Evolutionary conservation across 2,113 vertebrate genomes (phyloP).

Genomic region (Guaruba guarouba): DNA sequence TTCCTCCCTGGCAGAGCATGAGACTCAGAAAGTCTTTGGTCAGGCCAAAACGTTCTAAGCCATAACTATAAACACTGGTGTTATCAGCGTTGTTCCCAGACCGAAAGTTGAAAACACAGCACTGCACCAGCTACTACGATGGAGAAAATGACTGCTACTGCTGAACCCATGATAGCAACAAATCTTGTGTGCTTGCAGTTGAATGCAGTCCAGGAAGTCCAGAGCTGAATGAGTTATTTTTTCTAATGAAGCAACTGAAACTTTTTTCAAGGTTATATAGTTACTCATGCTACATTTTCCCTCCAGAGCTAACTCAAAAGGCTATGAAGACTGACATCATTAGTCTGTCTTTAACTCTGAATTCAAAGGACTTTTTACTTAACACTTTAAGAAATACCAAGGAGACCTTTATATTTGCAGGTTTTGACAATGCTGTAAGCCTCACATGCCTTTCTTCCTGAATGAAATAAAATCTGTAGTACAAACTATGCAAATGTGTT

Average conservation of each 20-base stretch:
- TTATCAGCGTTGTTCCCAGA: too few relatives aligned
- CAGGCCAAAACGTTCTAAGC: too few relatives aligned
- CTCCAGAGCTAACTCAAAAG: neutral
- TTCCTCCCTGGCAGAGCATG: too few relatives aligned
- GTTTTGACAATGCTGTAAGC: conserved; percentile 1
- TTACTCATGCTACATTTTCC: neutral
- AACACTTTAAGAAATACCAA: conserved; percentile 40
- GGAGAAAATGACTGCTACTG: too few relatives aligned
- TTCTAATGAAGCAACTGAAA: neutral
- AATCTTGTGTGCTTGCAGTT: neutral
- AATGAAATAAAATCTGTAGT: conserved; percentile 56
- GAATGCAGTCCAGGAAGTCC: neutral
- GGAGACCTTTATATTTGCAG: conserved; percentile 28
- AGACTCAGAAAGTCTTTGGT: too few relatives aligned
- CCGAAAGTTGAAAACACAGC: too few relatives aligned
- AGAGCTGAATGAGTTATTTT: neutral
- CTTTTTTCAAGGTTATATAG: neutral
- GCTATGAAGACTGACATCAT: neutral
- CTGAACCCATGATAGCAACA: too few relatives aligned
- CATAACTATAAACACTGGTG: too few relatives aligned
- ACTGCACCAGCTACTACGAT: too few relatives aligned
- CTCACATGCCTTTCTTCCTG: conserved; percentile 15
- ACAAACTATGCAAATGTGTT: conserved; percentile 42
- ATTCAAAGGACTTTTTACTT: conserved; percentile 7
- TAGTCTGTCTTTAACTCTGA: neutral